Evolutionary conservation across 2,113 vertebrate species (phyloP).

Genomic region (Copsychus sechellarum): DNA sequence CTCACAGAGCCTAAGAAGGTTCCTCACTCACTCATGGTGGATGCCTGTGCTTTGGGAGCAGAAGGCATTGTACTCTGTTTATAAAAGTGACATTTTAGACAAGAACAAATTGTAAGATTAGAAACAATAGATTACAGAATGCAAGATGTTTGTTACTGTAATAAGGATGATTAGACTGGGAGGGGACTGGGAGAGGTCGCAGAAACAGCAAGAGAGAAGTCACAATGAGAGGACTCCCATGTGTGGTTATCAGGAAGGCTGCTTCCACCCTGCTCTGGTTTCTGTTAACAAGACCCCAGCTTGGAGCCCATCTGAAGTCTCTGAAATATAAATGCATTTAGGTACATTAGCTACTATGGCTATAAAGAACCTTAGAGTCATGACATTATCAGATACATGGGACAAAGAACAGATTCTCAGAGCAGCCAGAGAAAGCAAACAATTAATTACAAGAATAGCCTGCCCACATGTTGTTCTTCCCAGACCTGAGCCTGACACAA

Average conservation of each 20-base stretch:
- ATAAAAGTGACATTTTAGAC: not conserved
- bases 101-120: not conserved
- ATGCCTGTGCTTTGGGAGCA: not conserved
- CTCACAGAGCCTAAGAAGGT: not conserved
- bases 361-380: not conserved
- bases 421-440: conserved; percentile 41
- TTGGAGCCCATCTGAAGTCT: conserved; percentile 1
- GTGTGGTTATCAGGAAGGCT: conserved; percentile 35
- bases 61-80: not conserved
- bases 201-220: not conserved
- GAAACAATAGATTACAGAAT: conserved; percentile 6
- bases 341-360: conserved; percentile 39
- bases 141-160: not conserved
- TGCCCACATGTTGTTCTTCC: not conserved
- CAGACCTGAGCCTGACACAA: not conserved
- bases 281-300: conserved; percentile 32
- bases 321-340: conserved; percentile 40
- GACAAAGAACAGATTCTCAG: conserved; percentile 57
- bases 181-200: not conserved
- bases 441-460: conserved; percentile 46
- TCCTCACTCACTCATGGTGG: not conserved
- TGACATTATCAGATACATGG: conserved; percentile 10
- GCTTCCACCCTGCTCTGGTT: conserved; percentile 39
- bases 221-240: not conserved
- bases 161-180: not conserved